Conservation (phyloP, 2,888 invertebrate species). For the Ophion obscuratus region DNA sequence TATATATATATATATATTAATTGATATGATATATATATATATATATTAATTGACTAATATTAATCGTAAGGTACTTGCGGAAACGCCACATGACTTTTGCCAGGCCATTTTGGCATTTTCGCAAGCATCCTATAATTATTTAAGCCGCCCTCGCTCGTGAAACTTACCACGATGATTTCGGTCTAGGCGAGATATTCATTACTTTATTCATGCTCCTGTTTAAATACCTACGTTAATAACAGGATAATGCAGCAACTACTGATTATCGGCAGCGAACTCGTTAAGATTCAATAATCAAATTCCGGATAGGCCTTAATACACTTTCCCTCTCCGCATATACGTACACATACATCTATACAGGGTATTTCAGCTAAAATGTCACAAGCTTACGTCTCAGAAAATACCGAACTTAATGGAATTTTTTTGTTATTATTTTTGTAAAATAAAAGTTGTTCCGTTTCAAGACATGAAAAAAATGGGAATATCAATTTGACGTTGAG, state of each 20-base stretch:
- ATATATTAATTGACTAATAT: conserved; percentile 17
- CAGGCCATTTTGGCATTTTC: conserved; percentile 33
- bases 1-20: conserved; percentile 31
- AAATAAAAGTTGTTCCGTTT: too few relatives aligned
- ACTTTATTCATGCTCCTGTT: background rate
- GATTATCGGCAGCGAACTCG: conserved; percentile 7
- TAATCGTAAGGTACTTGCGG: conserved; percentile 56
- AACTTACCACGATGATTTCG: conserved; percentile 56
- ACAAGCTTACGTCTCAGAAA: background rate
- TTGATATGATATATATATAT: background rate
- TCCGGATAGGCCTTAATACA: background rate
- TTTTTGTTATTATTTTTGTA: background rate
- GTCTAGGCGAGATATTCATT: background rate
- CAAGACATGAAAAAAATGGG: too few relatives aligned
- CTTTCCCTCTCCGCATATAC: background rate
- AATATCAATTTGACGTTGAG: too few relatives aligned
- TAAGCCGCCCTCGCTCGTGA: conserved; percentile 59
- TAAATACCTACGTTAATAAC: background rate
- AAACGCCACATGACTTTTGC: conserved; percentile 35
- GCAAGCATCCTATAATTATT: conserved; percentile 63
- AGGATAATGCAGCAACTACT: background rate
- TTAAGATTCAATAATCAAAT: background rate
- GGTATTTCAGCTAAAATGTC: background rate
- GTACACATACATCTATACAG: too few relatives aligned
- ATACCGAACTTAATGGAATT: background rate